phyloP scores from a whole-genome alignment of 92 coral and sea anemone species.

The Heliopora coerulea region DNA sequence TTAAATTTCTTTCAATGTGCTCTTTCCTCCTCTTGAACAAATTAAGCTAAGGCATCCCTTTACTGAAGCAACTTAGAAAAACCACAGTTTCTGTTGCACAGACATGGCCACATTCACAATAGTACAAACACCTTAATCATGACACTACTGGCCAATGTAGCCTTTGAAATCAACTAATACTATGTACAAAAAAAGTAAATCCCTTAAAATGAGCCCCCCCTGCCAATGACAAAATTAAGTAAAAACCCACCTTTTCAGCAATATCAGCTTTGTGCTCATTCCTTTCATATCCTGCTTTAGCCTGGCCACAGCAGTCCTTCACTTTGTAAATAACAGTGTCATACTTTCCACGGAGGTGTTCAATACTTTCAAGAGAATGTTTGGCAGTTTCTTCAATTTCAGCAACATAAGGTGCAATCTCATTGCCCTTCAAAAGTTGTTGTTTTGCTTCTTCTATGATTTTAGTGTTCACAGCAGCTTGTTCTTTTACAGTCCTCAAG shows the following conservation, averaged over 20 bases:
- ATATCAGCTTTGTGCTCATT: conserved; percentile 41
- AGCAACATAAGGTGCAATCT: conserved; percentile 8
- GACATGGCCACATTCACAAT: too few species aligned
- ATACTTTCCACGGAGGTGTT: conserved; percentile 19
- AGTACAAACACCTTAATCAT: too few species aligned
- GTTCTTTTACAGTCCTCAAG: conserved; percentile 32
- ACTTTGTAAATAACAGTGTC: conserved; percentile 24
- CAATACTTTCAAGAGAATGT: conserved; percentile 12
- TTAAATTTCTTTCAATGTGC: too few species aligned
- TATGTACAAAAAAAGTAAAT: too few species aligned
- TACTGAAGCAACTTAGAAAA: too few species aligned
- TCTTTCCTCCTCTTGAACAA: too few species aligned
- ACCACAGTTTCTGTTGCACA: too few species aligned
- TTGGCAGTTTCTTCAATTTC: conserved; percentile 24
- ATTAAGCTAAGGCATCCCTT: too few species aligned
- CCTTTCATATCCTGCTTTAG: conserved; percentile 35
- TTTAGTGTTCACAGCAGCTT: conserved; percentile 21
- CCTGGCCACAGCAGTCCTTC: conserved; percentile 29
- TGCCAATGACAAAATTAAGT: too few species aligned
- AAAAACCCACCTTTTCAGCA: conserved; percentile 44
- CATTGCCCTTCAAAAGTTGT: conserved; percentile 30
- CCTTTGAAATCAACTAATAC: too few species aligned
- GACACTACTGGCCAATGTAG: too few species aligned
- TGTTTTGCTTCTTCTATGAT: conserved; percentile 29
- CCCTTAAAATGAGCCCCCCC: too few species aligned